These are phyloP conservation scores for Lepidotrigona ventralis DNA, from an alignment of 1,140 invertebrate species.

Conservation along the genomic window DNA sequence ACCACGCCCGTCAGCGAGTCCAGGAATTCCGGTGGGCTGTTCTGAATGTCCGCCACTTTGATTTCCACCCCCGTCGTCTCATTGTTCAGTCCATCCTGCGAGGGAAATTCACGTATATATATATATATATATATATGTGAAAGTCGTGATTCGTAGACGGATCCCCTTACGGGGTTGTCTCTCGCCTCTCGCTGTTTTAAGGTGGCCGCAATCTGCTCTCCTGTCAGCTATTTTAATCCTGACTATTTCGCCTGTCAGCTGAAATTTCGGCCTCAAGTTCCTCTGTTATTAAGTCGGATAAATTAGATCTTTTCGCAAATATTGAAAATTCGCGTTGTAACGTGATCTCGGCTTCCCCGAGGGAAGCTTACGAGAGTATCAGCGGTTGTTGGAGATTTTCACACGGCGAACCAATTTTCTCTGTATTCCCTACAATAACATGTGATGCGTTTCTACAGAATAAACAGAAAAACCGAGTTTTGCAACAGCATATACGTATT, in stretches of 20 bases:
- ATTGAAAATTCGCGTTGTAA: neutral
- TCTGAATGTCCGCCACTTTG: slow-evolving; percentile 90
- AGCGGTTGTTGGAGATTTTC: neutral
- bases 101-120: slow-evolving; percentile 47
- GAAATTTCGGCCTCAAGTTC: neutral
- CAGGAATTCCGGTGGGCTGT: slow-evolving; percentile 90
- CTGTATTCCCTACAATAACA: too few relatives aligned
- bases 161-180: neutral
- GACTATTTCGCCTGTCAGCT: neutral
- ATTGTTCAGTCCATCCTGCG: slow-evolving; percentile 89
- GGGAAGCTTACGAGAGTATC: too few relatives aligned
- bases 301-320: neutral
- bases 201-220: neutral
- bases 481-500: too few relatives aligned
- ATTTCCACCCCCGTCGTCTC: slow-evolving; percentile 87
- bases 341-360: too few relatives aligned
- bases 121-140: neutral
- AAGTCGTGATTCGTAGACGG: slow-evolving; percentile 9
- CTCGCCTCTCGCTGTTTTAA: neutral
- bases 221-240: neutral
- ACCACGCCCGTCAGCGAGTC: slow-evolving; percentile 90
- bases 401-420: too few relatives aligned
- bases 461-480: too few relatives aligned
- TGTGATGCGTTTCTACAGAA: too few relatives aligned
- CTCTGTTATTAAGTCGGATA: neutral